phyloP scores from a whole-genome alignment of 1,140 invertebrate genomes.

The Sinonovacula constricta region DNA sequence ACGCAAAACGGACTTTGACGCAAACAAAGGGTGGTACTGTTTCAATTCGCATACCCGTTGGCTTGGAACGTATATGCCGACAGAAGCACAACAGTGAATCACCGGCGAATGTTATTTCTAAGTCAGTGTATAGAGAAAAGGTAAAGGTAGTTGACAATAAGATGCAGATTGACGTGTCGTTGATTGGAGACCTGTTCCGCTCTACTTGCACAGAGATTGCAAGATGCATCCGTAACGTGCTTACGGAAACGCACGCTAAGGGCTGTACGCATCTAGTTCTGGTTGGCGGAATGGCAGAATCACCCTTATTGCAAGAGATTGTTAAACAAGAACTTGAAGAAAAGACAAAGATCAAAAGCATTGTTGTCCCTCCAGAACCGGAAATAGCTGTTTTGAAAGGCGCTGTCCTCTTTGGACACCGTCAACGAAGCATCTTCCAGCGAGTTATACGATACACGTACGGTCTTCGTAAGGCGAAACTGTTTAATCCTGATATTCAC shows the following conservation, averaged over 20 bases:
- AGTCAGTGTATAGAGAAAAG: constrained; percentile 40
- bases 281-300: constrained; percentile 58
- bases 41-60: constrained; percentile 14
- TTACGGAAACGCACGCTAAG: constrained; percentile 16
- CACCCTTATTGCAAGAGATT: constrained; percentile 32
- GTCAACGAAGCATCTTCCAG: constrained; percentile 80
- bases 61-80: constrained; percentile 42
- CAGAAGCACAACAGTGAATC: constrained; percentile 26
- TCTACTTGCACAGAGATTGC: constrained; percentile 44
- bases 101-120: constrained; percentile 15
- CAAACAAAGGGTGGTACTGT: background rate
- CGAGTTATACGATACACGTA: constrained; percentile 81
- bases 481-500: constrained; percentile 77
- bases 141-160: constrained; percentile 42
- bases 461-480: constrained; percentile 77
- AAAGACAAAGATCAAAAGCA: constrained; percentile 33
- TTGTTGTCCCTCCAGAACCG: constrained; percentile 48
- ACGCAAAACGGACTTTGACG: constrained; percentile 37
- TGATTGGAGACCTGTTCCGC: constrained; percentile 35
- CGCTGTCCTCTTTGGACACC: constrained; percentile 77
- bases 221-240: constrained; percentile 23
- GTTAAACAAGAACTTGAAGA: constrained; percentile 35
- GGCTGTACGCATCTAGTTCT: constrained; percentile 49
- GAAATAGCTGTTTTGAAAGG: constrained; percentile 42
- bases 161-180: constrained; percentile 29